Percentiles rank a stretch among this genome's conserved stretches.
These are phyloP conservation scores for Leptinotarsa undecemlineata DNA, from an alignment of 1,140 invertebrate genomes.

Conservation along the genomic window DNA sequence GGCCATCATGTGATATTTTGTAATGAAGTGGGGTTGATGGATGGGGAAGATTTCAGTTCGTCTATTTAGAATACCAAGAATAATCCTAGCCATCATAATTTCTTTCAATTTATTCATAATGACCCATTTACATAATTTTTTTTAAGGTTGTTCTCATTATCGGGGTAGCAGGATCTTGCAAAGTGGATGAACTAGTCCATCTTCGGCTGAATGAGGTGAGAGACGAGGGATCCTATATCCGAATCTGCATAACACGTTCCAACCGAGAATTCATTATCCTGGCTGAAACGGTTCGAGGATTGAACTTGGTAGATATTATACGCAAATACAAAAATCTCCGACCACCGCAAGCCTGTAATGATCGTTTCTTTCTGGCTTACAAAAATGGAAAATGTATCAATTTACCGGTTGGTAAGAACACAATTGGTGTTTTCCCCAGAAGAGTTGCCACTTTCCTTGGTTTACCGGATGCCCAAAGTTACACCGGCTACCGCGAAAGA, in stretches of 20 bases:
- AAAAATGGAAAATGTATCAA: constrained; percentile 17
- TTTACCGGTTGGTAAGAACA: constrained; percentile 19
- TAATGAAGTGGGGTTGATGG: too few relatives aligned
- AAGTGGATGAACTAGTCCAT: background rate
- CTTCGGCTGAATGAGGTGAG: background rate
- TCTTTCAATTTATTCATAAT: too few relatives aligned
- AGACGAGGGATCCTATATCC: background rate
- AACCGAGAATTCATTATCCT: background rate
- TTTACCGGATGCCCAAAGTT: constrained; percentile 12
- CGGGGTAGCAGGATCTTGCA: background rate
- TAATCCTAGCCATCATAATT: too few relatives aligned
- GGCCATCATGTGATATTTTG: too few relatives aligned
- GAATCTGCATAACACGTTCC: background rate
- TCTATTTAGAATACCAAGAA: too few relatives aligned
- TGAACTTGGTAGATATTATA: constrained; percentile 10
- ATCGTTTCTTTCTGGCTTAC: constrained; percentile 25
- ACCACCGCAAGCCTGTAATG: constrained; percentile 1
- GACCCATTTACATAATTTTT: background rate
- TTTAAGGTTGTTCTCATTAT: background rate
- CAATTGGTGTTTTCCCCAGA: constrained; percentile 9
- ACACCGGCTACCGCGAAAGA: constrained; percentile 20
- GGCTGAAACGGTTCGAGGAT: background rate
- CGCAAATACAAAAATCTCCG: constrained; percentile 22
- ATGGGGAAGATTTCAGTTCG: too few relatives aligned
- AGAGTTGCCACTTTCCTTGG: constrained; percentile 14